These are phyloP conservation scores for Sceliomorpha sp. DNA, from an alignment of 2,888 invertebrate species.

Conservation along the genomic window DNA sequence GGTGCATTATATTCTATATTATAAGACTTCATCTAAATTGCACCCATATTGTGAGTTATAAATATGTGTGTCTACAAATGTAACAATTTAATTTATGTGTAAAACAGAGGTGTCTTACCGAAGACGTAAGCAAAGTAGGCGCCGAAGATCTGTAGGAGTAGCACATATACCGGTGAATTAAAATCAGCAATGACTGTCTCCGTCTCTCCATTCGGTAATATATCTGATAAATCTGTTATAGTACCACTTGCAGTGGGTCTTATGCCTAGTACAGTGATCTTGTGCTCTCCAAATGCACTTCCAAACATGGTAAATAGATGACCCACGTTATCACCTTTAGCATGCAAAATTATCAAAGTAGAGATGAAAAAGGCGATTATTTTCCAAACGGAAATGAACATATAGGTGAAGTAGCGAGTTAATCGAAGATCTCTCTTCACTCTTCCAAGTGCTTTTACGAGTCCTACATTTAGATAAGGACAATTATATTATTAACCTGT, in stretches of 20 bases:
- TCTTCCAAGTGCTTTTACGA: conserved; percentile 88
- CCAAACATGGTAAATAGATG: conserved; percentile 89
- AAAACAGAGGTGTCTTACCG: conserved; percentile 79
- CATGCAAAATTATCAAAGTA: conserved; percentile 86
- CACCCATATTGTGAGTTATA: conserved; percentile 17
- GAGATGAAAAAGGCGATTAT: conserved; percentile 89
- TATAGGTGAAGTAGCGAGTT: conserved; percentile 93
- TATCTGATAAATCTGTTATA: conserved; percentile 87
- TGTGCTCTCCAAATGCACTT: conserved; percentile 88
- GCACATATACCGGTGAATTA: conserved; percentile 88
- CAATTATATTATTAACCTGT: conserved; percentile 2
- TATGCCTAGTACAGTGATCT: conserved; percentile 89
- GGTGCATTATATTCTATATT: too few relatives aligned
- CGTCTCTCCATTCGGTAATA: conserved; percentile 88
- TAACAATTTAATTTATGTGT: neutral
- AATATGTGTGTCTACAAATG: neutral
- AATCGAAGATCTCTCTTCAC: conserved; percentile 89
- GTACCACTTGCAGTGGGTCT: conserved; percentile 76
- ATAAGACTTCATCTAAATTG: conserved; percentile 6
- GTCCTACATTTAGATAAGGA: conserved; percentile 77
- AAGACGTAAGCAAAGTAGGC: conserved; percentile 95
- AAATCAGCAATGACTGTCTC: conserved; percentile 86
- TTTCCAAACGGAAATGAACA: conserved; percentile 96
- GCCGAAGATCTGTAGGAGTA: conserved; percentile 90
- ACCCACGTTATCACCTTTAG: conserved; percentile 88